Evolutionary conservation across 2,113 vertebrate genomes (phyloP).

Genomic region (Misgurnus anguillicaudatus): DNA sequence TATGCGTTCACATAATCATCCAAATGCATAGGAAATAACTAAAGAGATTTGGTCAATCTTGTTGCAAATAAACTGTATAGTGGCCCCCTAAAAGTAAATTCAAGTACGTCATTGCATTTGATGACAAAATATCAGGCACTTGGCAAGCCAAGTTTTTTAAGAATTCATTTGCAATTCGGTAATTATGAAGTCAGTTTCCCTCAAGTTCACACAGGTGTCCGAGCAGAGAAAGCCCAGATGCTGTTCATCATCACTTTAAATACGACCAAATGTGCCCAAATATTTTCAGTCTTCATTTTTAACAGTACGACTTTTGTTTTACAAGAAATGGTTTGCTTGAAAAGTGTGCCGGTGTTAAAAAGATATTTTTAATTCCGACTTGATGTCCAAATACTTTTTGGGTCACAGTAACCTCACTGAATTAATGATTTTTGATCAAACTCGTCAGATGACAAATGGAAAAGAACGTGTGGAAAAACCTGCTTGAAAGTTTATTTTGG

Average conservation of each 20-base stretch:
- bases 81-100: neutral
- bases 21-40: neutral
- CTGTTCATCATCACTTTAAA: neutral
- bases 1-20: neutral
- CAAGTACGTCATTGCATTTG: neutral
- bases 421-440: slow-evolving; percentile 9
- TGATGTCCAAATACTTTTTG: neutral
- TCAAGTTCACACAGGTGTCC: neutral
- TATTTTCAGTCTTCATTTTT: neutral
- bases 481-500: slow-evolving; percentile 18
- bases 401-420: neutral
- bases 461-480: neutral
- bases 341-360: neutral
- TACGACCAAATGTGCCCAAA: neutral
- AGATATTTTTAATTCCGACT: neutral
- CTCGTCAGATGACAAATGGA: slow-evolving; percentile 10
- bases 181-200: neutral
- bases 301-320: neutral
- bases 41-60: too few species aligned
- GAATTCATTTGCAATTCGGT: neutral
- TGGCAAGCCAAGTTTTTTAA: neutral
- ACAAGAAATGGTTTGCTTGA: too few species aligned
- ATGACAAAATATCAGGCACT: neutral
- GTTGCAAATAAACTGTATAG: too few species aligned
- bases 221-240: neutral